A percentile compares a stretch with the other conserved stretches of the same genome.
Conservation (phyloP, 2,113 vertebrate species). For the Tyrannus savana region DNA sequence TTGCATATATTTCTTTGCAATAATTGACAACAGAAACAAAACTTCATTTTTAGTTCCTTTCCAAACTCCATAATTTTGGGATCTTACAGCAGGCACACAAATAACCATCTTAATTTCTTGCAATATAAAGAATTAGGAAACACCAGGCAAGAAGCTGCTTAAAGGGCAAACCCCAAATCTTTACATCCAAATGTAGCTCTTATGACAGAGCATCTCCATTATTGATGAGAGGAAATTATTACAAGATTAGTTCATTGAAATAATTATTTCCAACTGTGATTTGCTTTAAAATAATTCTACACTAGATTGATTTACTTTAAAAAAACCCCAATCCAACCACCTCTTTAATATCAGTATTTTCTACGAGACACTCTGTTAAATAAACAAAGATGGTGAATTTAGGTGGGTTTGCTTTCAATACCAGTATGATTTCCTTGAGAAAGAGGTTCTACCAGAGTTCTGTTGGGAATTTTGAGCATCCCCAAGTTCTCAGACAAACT, state of each 20-base stretch:
- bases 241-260: not conserved
- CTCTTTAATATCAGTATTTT: not conserved
- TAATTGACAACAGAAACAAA: not conserved
- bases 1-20: not conserved
- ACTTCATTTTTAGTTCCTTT: not conserved
- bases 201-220: not conserved
- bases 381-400: not conserved
- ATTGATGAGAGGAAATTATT: not conserved
- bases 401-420: not conserved
- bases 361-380: not conserved
- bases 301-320: not conserved
- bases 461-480: not conserved
- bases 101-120: not conserved
- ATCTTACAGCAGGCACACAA: not conserved
- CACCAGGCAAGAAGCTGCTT: not conserved
- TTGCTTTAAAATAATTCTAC: not conserved
- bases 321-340: not conserved
- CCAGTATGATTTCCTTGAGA: not conserved
- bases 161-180: not conserved
- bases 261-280: not conserved
- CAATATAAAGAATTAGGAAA: not conserved
- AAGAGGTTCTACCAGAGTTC: not conserved
- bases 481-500: not conserved
- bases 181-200: not conserved
- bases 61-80: not conserved